A percentile compares a stretch with the other conserved stretches of the same genome.
Evolutionary conservation across 2,888 invertebrate species (phyloP).

Genomic region (Pachliopta kotzebuea): DNA sequence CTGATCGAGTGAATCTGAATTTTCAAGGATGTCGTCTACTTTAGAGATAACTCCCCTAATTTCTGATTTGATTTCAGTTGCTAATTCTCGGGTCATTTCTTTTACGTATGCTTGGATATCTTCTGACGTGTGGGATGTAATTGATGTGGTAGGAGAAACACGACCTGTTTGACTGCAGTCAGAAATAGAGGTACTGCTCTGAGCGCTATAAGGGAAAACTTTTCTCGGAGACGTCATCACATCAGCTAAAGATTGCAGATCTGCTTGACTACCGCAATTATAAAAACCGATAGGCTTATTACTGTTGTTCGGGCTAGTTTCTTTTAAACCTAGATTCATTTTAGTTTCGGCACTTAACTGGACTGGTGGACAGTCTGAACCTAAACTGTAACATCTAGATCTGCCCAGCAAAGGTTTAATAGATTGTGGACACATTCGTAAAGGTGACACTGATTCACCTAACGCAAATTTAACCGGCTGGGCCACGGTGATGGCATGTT

Average conservation of each 20-base stretch:
- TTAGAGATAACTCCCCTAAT: conserved; percentile 89
- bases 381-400: conserved; percentile 85
- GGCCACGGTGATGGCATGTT: conserved; percentile 45
- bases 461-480: conserved; percentile 84
- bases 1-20: conserved; percentile 82
- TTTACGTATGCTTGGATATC: conserved; percentile 88
- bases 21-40: conserved; percentile 89
- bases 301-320: conserved; percentile 65
- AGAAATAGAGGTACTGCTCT: conserved; percentile 74
- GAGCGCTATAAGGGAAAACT: conserved; percentile 69
- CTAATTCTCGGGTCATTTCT: conserved; percentile 88
- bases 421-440: conserved; percentile 53
- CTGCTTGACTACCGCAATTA: conserved; percentile 88
- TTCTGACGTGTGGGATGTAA: conserved; percentile 79
- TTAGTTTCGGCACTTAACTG: conserved; percentile 83
- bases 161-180: conserved; percentile 80
- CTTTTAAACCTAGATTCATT: conserved; percentile 82
- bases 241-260: conserved; percentile 83
- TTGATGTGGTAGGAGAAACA: conserved; percentile 77
- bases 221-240: conserved; percentile 69
- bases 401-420: conserved; percentile 54
- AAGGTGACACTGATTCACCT: conserved; percentile 82
- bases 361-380: conserved; percentile 77
- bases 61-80: conserved; percentile 90
- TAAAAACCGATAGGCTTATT: conserved; percentile 77